These are phyloP conservation scores for Aspidiotus destructor DNA, from an alignment of 2,888 invertebrate species.

Conservation along the genomic window DNA sequence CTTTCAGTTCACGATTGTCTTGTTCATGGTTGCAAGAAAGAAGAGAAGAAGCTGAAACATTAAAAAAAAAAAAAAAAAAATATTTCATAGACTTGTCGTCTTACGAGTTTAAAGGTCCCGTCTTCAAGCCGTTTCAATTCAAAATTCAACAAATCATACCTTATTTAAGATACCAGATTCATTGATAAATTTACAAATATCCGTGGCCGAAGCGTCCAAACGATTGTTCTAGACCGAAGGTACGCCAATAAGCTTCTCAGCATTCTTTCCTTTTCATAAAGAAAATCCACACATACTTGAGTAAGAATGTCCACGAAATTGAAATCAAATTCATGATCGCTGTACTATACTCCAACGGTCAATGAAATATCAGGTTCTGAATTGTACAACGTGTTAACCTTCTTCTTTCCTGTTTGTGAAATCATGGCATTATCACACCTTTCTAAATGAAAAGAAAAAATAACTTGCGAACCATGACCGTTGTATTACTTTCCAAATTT, in stretches of 20 bases:
- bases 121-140: too few relatives aligned
- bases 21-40: too few relatives aligned
- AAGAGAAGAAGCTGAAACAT: too few relatives aligned
- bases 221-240: slow-evolving; percentile 69
- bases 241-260: slow-evolving; percentile 53
- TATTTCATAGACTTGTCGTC: too few relatives aligned
- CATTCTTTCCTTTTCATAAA: slow-evolving; percentile 49
- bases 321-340: slow-evolving; percentile 94
- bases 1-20: too few relatives aligned
- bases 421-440: too few relatives aligned
- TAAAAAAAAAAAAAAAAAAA: too few relatives aligned
- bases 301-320: slow-evolving; percentile 95
- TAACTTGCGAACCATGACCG: too few relatives aligned
- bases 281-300: slow-evolving; percentile 77
- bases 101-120: too few relatives aligned
- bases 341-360: slow-evolving; percentile 97
- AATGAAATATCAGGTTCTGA: slow-evolving; percentile 89
- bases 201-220: slow-evolving; percentile 72
- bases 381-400: slow-evolving; percentile 93
- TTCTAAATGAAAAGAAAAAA: too few relatives aligned
- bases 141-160: slow-evolving; percentile 50
- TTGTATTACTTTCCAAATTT: slow-evolving; percentile 84
- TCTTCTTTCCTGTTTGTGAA: slow-evolving; percentile 80
- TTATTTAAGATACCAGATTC: slow-evolving; percentile 89
- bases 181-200: slow-evolving; percentile 83